Conservation (phyloP, 2,797 vertebrate genomes). For the Chelmon rostratus region DNA sequence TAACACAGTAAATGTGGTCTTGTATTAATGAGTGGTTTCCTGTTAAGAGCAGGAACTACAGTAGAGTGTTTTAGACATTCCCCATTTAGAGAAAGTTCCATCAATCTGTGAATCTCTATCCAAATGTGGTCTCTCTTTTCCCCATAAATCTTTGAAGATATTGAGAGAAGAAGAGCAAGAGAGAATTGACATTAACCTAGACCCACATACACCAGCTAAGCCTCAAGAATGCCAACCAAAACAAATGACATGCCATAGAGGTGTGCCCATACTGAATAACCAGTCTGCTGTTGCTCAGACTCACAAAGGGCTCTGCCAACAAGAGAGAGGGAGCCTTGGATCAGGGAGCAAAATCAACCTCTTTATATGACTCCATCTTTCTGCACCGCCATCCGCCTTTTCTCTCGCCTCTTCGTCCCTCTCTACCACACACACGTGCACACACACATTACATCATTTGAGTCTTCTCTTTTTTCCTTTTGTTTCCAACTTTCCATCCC, state of each 20-base stretch:
- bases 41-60: slow-evolving; percentile 19
- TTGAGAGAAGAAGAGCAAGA: too few species aligned
- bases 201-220: not conserved
- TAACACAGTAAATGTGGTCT: slow-evolving; percentile 10
- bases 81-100: slow-evolving; percentile 6
- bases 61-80: not conserved
- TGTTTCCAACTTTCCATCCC: slow-evolving; percentile 56
- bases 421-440: slow-evolving; percentile 31
- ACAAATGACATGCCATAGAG: slow-evolving; percentile 14
- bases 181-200: slow-evolving; percentile 15
- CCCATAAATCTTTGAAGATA: slow-evolving; percentile 4
- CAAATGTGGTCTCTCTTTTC: slow-evolving; percentile 1
- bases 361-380: slow-evolving; percentile 33
- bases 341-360: not conserved
- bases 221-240: slow-evolving; percentile 22
- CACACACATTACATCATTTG: slow-evolving; percentile 50
- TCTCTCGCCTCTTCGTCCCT: slow-evolving; percentile 21
- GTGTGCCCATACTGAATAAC: slow-evolving; percentile 11
- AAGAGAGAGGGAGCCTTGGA: not conserved
- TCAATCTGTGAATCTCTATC: slow-evolving; percentile 17
- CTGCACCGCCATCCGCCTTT: not conserved
- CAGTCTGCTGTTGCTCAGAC: slow-evolving; percentile 24
- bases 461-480: slow-evolving; percentile 33
- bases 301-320: slow-evolving; percentile 20
- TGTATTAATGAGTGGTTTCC: slow-evolving; percentile 4